phyloP scores from a whole-genome alignment of 2,888 invertebrate species.

The Zygothrica quintamaculata region DNA sequence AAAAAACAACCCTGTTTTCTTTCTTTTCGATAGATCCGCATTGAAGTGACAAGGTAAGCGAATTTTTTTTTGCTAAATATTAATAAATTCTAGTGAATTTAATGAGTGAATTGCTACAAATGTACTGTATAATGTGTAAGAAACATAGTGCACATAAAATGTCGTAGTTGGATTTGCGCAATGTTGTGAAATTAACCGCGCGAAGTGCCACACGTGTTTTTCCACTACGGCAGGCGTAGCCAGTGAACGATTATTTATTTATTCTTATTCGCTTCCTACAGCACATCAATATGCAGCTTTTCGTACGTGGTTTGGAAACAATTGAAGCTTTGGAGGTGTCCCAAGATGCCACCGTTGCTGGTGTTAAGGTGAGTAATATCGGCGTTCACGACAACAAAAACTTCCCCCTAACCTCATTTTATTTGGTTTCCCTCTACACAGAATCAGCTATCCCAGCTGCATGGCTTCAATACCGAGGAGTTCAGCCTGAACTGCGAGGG shows the following conservation, averaged over 20 bases:
- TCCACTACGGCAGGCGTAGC: conserved; percentile 17
- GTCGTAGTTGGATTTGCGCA: not conserved
- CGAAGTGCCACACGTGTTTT: conserved; percentile 78
- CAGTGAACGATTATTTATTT: conserved; percentile 37
- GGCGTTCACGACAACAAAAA: conserved; percentile 44
- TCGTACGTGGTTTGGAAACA: conserved; percentile 84
- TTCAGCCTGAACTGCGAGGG: conserved; percentile 91
- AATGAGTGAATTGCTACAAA: conserved; percentile 15
- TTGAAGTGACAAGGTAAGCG: conserved; percentile 83
- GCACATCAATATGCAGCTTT: conserved; percentile 83
- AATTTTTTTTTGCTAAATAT: conserved; percentile 58
- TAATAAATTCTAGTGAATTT: conserved; percentile 25
- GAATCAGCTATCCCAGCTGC: conserved; percentile 81
- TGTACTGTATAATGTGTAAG: not conserved
- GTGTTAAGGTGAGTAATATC: conserved; percentile 80
- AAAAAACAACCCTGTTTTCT: conserved; percentile 64
- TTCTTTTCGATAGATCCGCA: conserved; percentile 83
- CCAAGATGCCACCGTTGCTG: conserved; percentile 82
- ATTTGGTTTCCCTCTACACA: conserved; percentile 40
- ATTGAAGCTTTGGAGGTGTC: conserved; percentile 83
- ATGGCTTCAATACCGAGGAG: conserved; percentile 85
- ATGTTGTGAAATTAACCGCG: conserved; percentile 12
- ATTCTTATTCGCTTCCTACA: conserved; percentile 52
- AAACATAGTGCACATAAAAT: conserved; percentile 33
- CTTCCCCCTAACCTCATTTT: conserved; percentile 72